A percentile compares a stretch with the other conserved stretches of the same genome.
These are phyloP conservation scores for Nycteola revayana DNA, from an alignment of 2,888 invertebrate genomes.

Conservation along the genomic window DNA sequence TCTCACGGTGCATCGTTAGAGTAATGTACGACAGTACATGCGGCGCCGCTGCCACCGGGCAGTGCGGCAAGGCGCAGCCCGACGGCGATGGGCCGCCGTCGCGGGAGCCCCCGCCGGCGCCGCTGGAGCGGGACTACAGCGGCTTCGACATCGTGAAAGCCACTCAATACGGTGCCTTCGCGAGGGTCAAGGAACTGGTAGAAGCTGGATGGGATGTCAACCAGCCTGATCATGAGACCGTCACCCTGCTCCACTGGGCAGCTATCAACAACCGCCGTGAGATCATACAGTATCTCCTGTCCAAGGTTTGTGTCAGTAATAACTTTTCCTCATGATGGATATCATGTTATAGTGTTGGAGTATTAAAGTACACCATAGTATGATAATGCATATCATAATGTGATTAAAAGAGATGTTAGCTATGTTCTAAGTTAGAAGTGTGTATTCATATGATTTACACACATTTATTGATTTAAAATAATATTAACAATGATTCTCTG, in stretches of 20 bases:
- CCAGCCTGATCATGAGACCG: conserved; percentile 96
- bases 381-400: no score
- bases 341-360: no score
- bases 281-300: conserved; percentile 93
- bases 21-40: conserved; percentile 87
- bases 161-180: conserved; percentile 96
- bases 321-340: no score
- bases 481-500: no score
- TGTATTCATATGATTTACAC: no score
- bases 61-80: conserved; percentile 84
- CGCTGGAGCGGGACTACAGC: conserved; percentile 85
- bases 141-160: conserved; percentile 96
- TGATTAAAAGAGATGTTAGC: no score
- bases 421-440: no score
- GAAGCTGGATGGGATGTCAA: conserved; percentile 97
- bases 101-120: conserved; percentile 83
- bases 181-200: conserved; percentile 91
- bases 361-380: no score
- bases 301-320: conserved; percentile 64
- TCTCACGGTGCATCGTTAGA: conserved; percentile 17
- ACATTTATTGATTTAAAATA: no score
- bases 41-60: conserved; percentile 85
- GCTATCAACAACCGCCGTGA: conserved; percentile 98
- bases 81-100: conserved; percentile 83
- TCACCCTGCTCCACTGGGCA: conserved; percentile 99